Percentiles rank a stretch among this genome's conserved stretches.
Evolutionary conservation across 2,797 vertebrate genomes (phyloP).

Genomic region (Sebastes ruberrimus): DNA sequence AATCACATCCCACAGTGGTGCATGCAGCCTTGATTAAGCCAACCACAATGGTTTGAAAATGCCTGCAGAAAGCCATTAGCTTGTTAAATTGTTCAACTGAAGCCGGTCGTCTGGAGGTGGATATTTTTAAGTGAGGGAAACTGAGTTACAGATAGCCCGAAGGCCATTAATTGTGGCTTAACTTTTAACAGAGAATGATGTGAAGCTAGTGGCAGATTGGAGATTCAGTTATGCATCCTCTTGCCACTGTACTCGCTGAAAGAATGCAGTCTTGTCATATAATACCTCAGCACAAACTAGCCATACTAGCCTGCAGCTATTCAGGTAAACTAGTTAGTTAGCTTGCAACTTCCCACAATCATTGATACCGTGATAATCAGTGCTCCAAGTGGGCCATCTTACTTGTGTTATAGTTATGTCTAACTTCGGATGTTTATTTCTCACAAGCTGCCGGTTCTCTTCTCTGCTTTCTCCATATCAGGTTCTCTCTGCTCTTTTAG

Average conservation of each 20-base stretch:
- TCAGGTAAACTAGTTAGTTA: background rate
- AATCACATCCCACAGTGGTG: background rate
- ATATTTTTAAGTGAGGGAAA: background rate
- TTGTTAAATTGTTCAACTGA: background rate
- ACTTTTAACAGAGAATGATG: background rate
- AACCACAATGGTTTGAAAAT: background rate
- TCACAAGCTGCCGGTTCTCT: too few species aligned
- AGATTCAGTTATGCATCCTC: background rate
- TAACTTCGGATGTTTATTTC: too few species aligned
- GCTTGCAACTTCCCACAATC: background rate
- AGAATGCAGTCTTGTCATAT: background rate
- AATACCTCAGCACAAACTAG: background rate
- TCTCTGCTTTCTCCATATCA: too few species aligned
- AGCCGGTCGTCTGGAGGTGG: background rate
- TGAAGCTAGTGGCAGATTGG: background rate
- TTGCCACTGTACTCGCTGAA: background rate
- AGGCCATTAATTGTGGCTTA: background rate
- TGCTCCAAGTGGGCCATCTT: too few species aligned
- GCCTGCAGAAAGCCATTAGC: background rate
- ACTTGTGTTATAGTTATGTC: too few species aligned
- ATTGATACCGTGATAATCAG: too few species aligned
- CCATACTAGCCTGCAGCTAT: background rate
- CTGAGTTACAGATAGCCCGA: background rate
- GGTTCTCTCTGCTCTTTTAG: too few species aligned
- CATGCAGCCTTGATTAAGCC: background rate